Evolutionary conservation across 2,797 vertebrate genomes (phyloP).

Genomic region (Alexandromys oeconomus): DNA sequence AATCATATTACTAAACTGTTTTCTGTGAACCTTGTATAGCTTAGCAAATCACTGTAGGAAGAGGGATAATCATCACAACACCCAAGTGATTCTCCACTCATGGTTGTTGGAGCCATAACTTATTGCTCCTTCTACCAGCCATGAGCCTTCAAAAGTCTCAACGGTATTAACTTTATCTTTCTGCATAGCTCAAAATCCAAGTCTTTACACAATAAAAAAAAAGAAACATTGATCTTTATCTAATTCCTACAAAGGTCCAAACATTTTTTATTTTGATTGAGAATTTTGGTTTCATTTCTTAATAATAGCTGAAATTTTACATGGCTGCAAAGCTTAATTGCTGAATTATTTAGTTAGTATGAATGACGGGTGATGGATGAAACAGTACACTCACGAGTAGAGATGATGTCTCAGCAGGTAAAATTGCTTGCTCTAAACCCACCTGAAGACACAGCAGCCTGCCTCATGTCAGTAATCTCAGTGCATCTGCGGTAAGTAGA

Average conservation of each 20-base stretch:
- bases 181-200: neutral
- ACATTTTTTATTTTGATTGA: neutral
- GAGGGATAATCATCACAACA: neutral
- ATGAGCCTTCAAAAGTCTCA: neutral
- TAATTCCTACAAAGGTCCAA: neutral
- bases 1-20: neutral
- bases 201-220: neutral
- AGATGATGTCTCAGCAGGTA: neutral
- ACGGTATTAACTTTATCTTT: slow-evolving; percentile 8
- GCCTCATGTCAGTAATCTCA: neutral
- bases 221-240: neutral
- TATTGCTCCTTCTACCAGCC: neutral
- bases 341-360: slow-evolving; percentile 21
- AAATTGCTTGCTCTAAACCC: neutral
- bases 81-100: neutral
- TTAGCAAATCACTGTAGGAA: neutral
- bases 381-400: neutral
- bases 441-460: neutral
- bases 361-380: neutral
- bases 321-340: neutral
- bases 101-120: neutral
- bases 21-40: neutral
- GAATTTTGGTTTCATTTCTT: neutral
- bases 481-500: neutral
- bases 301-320: neutral